Evolutionary conservation across 2,888 invertebrate species (phyloP).

Genomic region (Phyllotreta cruciferae): DNA sequence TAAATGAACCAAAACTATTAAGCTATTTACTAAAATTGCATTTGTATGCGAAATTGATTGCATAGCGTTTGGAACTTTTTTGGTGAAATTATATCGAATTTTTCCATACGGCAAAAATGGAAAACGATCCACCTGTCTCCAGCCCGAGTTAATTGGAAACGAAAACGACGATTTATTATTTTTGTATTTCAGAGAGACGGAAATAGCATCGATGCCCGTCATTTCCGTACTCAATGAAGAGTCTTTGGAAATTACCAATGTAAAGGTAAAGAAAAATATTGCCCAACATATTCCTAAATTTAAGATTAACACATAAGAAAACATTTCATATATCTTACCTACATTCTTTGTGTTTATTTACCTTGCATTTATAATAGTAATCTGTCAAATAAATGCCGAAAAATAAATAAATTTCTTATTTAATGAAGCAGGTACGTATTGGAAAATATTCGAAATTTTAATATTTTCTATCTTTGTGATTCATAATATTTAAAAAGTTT

Average conservation of each 20-base stretch:
- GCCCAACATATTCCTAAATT: background rate
- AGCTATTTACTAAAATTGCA: too few species aligned
- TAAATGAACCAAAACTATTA: too few species aligned
- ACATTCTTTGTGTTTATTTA: too few species aligned
- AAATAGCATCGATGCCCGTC: constrained; percentile 55
- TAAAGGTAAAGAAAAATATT: constrained; percentile 61
- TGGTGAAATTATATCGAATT: background rate
- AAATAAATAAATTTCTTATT: too few species aligned
- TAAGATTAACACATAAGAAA: background rate
- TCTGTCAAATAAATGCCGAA: too few species aligned
- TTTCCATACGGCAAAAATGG: background rate
- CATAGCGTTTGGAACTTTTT: background rate
- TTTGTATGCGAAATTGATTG: background rate
- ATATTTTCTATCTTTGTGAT: too few species aligned
- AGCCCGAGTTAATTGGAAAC: background rate
- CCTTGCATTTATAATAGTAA: too few species aligned
- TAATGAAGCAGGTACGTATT: too few species aligned
- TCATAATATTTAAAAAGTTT: too few species aligned
- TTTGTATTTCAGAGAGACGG: constrained; percentile 55
- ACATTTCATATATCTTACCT: too few species aligned
- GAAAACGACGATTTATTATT: constrained; percentile 22
- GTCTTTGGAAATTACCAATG: constrained; percentile 66
- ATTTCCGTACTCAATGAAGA: constrained; percentile 62
- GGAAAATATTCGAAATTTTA: too few species aligned
- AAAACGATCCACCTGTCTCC: constrained; percentile 30